A percentile compares a stretch with the other conserved stretches of the same genome.
These are phyloP conservation scores for Heterodera schachtii DNA, from an alignment of 1,140 invertebrate genomes.

Conservation along the genomic window DNA sequence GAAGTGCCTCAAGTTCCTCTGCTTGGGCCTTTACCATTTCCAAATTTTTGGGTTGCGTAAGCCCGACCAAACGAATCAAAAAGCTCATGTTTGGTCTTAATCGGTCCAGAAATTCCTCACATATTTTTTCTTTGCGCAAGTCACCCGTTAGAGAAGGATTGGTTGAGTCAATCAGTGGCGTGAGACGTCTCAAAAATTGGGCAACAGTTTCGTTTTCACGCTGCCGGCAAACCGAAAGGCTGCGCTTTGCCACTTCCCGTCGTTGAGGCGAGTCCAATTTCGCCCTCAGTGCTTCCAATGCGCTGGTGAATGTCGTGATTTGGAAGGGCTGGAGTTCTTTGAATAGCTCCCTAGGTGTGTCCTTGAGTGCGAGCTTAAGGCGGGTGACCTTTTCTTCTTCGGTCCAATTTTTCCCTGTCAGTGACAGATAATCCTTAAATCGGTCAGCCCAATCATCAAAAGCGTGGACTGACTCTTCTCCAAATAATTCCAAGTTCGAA, in stretches of 20 bases:
- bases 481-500: not conserved
- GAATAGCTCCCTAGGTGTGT: not conserved
- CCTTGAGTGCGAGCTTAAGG: not conserved
- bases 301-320: not conserved
- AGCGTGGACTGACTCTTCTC: conserved; percentile 1
- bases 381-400: not conserved
- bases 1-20: conserved; percentile 2
- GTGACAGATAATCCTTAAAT: conserved; percentile 11
- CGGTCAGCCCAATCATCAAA: conserved; percentile 5
- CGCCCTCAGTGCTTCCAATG: not conserved
- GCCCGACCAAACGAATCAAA: not conserved
- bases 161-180: not conserved
- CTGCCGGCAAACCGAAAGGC: not conserved
- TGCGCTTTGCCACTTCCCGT: not conserved
- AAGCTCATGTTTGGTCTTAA: conserved; percentile 8
- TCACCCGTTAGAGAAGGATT: not conserved
- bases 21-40: not conserved
- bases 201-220: not conserved
- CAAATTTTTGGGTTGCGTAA: not conserved
- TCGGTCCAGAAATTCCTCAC: conserved; percentile 15
- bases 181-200: not conserved
- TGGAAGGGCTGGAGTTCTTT: not conserved
- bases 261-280: conserved; percentile 12
- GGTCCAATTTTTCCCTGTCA: not conserved
- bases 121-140: conserved; percentile 1